Base-by-base conservation (phyloP, 2,113 vertebrate genomes). In the Eonycteris spelaea region DNA sequence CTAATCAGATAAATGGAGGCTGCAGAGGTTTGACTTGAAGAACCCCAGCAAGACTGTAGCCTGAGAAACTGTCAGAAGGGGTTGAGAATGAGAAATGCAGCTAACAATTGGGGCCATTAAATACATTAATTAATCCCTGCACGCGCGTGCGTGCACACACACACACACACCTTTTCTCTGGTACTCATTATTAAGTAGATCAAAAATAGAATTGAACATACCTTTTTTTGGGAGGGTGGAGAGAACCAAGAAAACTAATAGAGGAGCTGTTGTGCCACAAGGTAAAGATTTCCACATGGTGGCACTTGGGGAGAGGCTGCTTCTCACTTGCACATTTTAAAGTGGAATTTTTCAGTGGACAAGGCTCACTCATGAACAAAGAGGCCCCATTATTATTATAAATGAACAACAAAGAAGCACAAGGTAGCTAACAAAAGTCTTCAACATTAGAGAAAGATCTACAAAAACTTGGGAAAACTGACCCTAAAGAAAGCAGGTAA, bases 401-500 rank as follows among this genome's bases (percentile, higher is more conserved):
- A 57, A 63, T 74, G 22, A 71, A 57, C 9, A 70, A 43, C 4
- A 38, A 30, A 80, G 70, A 63, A 57, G 1, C 26, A 18, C 26
- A 48, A 26, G 61, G 26, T 51, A 38, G 3, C 63, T 38, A 28
- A 83, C 14, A 14, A 92, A 86, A 71, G 4, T 53, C 38, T 71
- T 87, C 28, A 83, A 7, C 26, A 18, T 68, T 75, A 45, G 40
- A 67, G 35, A 85, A 74, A 88, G 24, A 71, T 22, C 7, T 24
- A n/a, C 21, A 73, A 45, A 51, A 84, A 43, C 5, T 3, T 74
- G 22, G 9, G 21, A 55, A 79, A 65, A 59, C 11, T 38, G 55
- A 73, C 22, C 24, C 33, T 83, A 57, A 67, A 93, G 38, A 33
- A 94, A 95, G 43, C 35, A 96, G 53, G n/a, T 57, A 16, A 85